phyloP scores from a whole-genome alignment of 2,888 invertebrate species.

The Ichneumoninae sp. region DNA sequence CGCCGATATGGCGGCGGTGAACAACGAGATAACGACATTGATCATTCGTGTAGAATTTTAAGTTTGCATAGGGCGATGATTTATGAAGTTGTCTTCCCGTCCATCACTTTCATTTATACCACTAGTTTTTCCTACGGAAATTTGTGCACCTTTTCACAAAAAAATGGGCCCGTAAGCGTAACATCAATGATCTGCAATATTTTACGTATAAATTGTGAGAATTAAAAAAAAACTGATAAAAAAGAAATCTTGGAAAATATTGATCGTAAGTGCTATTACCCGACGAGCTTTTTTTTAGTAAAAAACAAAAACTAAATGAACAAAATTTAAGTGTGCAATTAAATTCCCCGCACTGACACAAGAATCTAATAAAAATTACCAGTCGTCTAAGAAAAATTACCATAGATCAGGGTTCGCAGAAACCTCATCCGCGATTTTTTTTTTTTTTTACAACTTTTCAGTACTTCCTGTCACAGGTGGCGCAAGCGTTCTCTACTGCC shows the following conservation, averaged over 20 bases:
- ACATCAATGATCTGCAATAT: background rate
- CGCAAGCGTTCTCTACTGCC: background rate
- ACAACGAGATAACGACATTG: background rate
- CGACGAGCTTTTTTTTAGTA: background rate
- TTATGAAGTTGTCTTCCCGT: background rate
- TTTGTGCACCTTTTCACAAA: background rate
- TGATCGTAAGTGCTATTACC: background rate
- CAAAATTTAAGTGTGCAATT: background rate
- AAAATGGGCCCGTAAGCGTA: background rate
- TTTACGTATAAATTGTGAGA: background rate
- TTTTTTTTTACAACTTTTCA: background rate
- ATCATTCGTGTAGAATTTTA: background rate
- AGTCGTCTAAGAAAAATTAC: background rate
- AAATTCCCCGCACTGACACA: background rate
- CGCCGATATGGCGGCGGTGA: background rate
- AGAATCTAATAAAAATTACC: background rate
- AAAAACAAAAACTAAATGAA: background rate
- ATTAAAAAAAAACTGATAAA: background rate
- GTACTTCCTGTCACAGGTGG: background rate
- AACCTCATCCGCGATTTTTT: background rate
- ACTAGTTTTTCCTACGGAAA: background rate
- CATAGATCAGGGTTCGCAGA: background rate
- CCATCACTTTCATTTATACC: background rate
- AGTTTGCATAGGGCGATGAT: background rate
- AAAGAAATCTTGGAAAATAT: background rate